Conservation (phyloP, 23 tunicate genomes). For the Halocynthia roretzi region DNA sequence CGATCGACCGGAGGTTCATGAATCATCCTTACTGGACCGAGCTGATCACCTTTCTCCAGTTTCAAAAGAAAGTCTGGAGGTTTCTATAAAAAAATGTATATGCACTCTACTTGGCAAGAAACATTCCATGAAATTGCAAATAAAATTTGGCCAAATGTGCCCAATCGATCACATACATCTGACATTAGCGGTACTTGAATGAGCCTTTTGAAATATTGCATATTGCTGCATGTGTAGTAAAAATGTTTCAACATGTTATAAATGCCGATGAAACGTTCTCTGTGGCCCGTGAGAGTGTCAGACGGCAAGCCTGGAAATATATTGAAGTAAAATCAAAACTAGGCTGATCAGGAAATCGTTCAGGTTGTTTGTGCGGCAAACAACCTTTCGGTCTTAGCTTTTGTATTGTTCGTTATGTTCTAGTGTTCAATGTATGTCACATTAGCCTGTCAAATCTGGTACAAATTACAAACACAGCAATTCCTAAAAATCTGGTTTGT, state of each 20-base stretch:
- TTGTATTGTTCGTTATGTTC: too few species aligned
- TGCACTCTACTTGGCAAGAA: background rate
- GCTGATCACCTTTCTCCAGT: conserved; percentile 61
- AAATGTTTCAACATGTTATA: conserved; percentile 54
- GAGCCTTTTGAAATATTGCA: conserved; percentile 81
- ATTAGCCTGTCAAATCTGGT: too few species aligned
- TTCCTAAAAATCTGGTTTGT: too few species aligned
- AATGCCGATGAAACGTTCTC: conserved; percentile 51
- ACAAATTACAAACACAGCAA: too few species aligned
- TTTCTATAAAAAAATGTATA: conserved; percentile 23
- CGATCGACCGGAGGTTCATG: conserved; percentile 37
- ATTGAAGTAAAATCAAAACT: background rate
- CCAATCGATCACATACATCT: conserved; percentile 39
- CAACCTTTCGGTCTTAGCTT: too few species aligned
- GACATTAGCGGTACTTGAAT: conserved; percentile 78
- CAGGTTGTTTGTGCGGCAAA: too few species aligned
- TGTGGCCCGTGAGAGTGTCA: conserved; percentile 72
- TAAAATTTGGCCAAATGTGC: background rate
- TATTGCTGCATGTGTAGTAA: conserved; percentile 68
- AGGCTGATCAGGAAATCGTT: background rate
- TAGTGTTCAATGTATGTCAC: too few species aligned
- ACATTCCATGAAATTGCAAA: background rate
- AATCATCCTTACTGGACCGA: conserved; percentile 66
- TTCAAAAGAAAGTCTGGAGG: conserved; percentile 71
- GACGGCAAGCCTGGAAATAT: conserved; percentile 60